These are phyloP conservation scores for Chaetorhynchus papuensis DNA, from an alignment of 2,113 vertebrate species.

Conservation along the genomic window DNA sequence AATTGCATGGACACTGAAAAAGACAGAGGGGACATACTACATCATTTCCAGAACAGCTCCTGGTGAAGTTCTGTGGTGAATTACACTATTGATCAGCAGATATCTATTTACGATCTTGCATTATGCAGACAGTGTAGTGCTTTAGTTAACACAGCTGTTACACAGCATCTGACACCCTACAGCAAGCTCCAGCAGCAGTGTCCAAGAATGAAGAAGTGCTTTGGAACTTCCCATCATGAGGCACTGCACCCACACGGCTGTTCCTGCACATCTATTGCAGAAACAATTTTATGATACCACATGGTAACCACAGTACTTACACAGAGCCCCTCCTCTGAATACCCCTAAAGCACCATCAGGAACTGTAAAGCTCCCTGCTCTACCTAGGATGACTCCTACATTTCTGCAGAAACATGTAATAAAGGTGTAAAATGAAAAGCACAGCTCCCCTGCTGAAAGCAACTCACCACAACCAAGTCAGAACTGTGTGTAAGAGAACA, in stretches of 20 bases:
- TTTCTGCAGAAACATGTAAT: not conserved
- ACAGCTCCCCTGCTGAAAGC: not conserved
- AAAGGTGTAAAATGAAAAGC: not conserved
- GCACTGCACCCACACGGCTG: not conserved
- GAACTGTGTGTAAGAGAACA: not conserved
- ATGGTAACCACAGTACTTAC: not conserved
- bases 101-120: not conserved
- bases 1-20: not conserved
- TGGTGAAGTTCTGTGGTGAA: not conserved
- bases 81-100: not conserved
- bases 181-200: not conserved
- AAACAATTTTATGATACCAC: not conserved
- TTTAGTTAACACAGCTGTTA: not conserved
- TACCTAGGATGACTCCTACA: not conserved
- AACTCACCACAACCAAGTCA: not conserved
- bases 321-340: not conserved
- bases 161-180: not conserved
- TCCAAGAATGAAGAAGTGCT: not conserved
- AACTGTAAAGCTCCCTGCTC: not conserved
- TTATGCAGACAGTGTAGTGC: not conserved
- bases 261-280: not conserved
- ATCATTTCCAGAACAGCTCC: not conserved
- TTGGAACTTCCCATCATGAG: not conserved
- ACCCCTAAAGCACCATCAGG: fast-evolving
- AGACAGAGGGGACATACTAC: not conserved